These are phyloP conservation scores for Xenops minutus DNA, from an alignment of 2,797 vertebrate species.

Conservation along the genomic window DNA sequence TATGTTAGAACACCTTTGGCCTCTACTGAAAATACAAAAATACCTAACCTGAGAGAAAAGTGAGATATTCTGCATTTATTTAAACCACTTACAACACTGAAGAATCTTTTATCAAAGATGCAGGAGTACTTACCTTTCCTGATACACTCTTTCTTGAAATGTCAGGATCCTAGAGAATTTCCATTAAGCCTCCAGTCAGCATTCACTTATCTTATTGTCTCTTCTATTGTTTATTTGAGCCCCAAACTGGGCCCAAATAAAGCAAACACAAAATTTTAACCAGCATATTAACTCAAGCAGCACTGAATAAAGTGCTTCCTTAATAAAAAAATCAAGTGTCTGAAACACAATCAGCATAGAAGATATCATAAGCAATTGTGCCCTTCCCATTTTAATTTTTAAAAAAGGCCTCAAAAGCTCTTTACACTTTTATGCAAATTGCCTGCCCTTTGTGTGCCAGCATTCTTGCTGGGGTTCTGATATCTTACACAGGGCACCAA, in stretches of 20 bases:
- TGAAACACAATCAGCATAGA: neutral
- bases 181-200: neutral
- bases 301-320: neutral
- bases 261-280: neutral
- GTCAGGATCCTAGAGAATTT: constrained; percentile 11
- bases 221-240: neutral
- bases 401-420: constrained; percentile 31
- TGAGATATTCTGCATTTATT: neutral
- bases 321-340: neutral
- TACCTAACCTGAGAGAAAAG: neutral
- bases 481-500: constrained; percentile 32
- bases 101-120: neutral
- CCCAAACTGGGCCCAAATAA: neutral
- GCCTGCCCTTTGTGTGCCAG: neutral
- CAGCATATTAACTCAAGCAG: neutral
- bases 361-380: neutral
- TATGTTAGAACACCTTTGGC: neutral
- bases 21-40: neutral
- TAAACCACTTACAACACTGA: neutral
- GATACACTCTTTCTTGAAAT: neutral
- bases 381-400: constrained; percentile 22
- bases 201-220: neutral
- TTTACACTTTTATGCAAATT: constrained; percentile 37
- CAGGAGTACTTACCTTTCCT: neutral
- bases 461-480: constrained; percentile 39